Percentiles rank a stretch among this genome's conserved stretches.
Conservation (phyloP, 2,797 vertebrate species). For the Cyclopterus lumpus region DNA sequence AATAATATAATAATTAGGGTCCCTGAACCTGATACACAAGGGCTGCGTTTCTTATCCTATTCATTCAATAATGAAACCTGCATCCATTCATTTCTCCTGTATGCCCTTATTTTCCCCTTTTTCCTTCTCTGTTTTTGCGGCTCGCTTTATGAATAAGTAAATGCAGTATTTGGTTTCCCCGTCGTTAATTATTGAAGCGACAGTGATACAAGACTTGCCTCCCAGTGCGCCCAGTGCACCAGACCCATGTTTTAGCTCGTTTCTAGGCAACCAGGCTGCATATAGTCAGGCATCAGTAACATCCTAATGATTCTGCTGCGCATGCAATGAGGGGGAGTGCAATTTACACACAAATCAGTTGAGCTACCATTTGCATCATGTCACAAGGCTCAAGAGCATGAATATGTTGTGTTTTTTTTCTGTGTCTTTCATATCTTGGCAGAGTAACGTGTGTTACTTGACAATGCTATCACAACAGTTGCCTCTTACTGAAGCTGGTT, state of each 20-base stretch:
- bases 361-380: conserved; percentile 75
- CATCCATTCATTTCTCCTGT: conserved; percentile 55
- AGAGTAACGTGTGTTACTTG: conserved; percentile 59
- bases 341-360: conserved; percentile 84
- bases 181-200: conserved; percentile 87
- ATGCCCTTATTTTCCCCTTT: conserved; percentile 65
- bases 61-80: conserved; percentile 47
- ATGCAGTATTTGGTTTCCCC: conserved; percentile 85
- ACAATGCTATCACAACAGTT: conserved; percentile 53
- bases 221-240: conserved; percentile 80
- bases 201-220: conserved; percentile 85
- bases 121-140: conserved; percentile 60
- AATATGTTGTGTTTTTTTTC: conserved; percentile 57
- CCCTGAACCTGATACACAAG: conserved; percentile 49
- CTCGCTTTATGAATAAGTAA: conserved; percentile 85
- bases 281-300: conserved; percentile 87
- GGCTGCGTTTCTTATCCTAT: conserved; percentile 40
- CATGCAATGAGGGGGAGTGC: conserved; percentile 78
- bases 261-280: conserved; percentile 85
- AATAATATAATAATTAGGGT: conserved; percentile 45
- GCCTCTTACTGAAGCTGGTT: conserved; percentile 33
- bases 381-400: conserved; percentile 70
- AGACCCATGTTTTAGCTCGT: conserved; percentile 84
- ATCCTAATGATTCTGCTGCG: conserved; percentile 83
- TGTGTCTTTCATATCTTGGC: conserved; percentile 59